Percentiles rank a stretch among this genome's conserved stretches.
phyloP scores from a whole-genome alignment of 2,797 vertebrate species.

The Microctenopoma lineatum region DNA sequence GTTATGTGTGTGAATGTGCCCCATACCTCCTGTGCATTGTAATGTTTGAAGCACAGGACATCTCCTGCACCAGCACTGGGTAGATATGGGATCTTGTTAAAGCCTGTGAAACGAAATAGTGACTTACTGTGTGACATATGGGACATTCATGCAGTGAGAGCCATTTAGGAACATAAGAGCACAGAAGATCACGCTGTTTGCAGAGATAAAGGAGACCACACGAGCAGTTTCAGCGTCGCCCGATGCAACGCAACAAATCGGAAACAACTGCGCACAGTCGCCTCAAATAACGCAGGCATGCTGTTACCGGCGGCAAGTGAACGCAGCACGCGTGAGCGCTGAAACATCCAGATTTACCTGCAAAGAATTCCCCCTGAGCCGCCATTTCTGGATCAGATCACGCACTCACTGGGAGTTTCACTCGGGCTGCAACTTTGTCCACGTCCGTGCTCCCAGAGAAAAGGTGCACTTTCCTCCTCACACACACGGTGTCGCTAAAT shows the following conservation, averaged over 20 bases:
- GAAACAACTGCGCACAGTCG: too few relatives aligned
- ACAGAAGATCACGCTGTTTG: neutral
- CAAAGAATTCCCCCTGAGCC: constrained; percentile 56
- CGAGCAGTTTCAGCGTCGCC: too few relatives aligned
- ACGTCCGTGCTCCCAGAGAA: constrained; percentile 12
- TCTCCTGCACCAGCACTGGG: constrained; percentile 59
- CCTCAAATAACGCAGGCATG: neutral
- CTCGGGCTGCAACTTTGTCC: constrained; percentile 1
- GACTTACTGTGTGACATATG: neutral
- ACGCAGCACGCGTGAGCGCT: neutral
- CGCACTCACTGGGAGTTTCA: neutral
- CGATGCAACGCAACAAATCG: neutral
- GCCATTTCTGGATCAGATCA: constrained; percentile 39
- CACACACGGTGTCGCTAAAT: constrained; percentile 56
- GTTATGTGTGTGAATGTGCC: neutral
- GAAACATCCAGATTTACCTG: constrained; percentile 34
- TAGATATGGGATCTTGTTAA: constrained; percentile 68
- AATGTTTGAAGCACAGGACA: constrained; percentile 78
- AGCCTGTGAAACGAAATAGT: constrained; percentile 44
- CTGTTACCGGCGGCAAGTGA: neutral
- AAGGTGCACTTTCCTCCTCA: constrained; percentile 14
- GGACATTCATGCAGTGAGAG: neutral
- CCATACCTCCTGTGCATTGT: constrained; percentile 72
- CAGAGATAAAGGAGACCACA: neutral
- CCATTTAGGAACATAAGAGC: neutral